Percentiles rank a stretch among this genome's conserved stretches.
These are phyloP conservation scores for Hecatera dysodea DNA, from an alignment of 2,888 invertebrate species.

Conservation along the genomic window DNA sequence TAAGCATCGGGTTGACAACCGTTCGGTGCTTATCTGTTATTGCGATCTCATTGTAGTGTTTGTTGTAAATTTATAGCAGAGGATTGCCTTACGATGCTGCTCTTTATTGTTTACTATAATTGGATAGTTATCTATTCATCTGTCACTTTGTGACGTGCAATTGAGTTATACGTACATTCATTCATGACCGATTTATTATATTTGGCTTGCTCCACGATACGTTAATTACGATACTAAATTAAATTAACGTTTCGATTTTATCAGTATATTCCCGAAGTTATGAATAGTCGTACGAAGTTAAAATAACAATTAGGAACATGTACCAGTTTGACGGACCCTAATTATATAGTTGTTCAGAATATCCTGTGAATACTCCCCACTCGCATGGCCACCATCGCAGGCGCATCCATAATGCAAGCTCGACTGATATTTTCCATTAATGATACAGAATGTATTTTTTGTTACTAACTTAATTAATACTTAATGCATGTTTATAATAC, in stretches of 20 bases:
- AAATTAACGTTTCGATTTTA: slow-evolving; percentile 11
- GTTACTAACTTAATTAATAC: slow-evolving; percentile 85
- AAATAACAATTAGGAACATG: slow-evolving; percentile 1
- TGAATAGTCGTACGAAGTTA: not conserved
- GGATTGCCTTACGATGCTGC: slow-evolving; percentile 53
- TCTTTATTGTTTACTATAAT: slow-evolving; percentile 57
- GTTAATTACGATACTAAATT: slow-evolving; percentile 29
- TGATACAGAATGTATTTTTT: slow-evolving; percentile 81
- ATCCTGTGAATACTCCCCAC: slow-evolving; percentile 28
- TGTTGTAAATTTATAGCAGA: slow-evolving; percentile 56
- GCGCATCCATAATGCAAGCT: slow-evolving; percentile 79
- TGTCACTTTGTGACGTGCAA: slow-evolving; percentile 41
- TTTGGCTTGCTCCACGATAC: slow-evolving; percentile 15
- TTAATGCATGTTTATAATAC: slow-evolving; percentile 82
- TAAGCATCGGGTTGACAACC: slow-evolving; percentile 28
- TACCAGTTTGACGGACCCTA: not conserved
- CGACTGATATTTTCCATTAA: slow-evolving; percentile 79
- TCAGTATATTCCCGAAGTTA: slow-evolving; percentile 4
- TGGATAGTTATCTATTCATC: slow-evolving; percentile 55
- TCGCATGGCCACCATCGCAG: slow-evolving; percentile 63
- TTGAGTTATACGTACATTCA: slow-evolving; percentile 51
- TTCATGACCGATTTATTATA: slow-evolving; percentile 49
- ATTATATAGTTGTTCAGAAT: not conserved
- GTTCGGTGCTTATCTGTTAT: slow-evolving; percentile 52
- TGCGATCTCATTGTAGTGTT: slow-evolving; percentile 57